Percentiles rank a stretch among this genome's conserved stretches.
Conservation (phyloP, 2,888 invertebrate species). For the Protophormia terraenovae region DNA sequence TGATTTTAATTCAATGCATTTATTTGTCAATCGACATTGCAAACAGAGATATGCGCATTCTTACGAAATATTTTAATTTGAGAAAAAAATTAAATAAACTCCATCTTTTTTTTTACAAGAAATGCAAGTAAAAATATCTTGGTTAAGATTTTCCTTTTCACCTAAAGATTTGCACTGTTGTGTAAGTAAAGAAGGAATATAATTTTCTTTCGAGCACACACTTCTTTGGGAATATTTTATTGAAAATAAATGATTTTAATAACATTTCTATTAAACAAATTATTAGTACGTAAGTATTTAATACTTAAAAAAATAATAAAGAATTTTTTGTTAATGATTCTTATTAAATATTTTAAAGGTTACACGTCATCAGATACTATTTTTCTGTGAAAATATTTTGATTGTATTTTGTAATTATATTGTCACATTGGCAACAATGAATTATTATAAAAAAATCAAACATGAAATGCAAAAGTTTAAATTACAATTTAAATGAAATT, state of each 20-base stretch:
- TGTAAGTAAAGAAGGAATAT: too few species aligned
- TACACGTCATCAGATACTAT: neutral
- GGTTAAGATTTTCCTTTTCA: too few species aligned
- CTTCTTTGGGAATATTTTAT: too few species aligned
- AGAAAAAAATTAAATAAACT: neutral
- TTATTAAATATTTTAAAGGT: neutral
- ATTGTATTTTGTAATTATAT: neutral
- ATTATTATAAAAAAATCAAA: constrained; percentile 23
- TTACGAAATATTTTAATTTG: neutral
- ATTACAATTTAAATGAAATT: constrained; percentile 51
- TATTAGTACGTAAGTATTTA: too few species aligned
- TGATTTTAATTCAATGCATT: constrained; percentile 46
- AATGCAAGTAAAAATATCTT: too few species aligned
- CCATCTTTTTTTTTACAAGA: neutral
- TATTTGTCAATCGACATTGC: constrained; percentile 50
- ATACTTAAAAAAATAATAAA: too few species aligned
- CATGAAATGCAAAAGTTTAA: constrained; percentile 58
- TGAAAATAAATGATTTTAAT: too few species aligned
- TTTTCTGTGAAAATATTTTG: neutral
- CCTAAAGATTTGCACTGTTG: too few species aligned
- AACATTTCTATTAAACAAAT: too few species aligned
- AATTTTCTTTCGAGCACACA: too few species aligned
- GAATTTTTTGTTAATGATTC: neutral
- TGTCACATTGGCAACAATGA: neutral
- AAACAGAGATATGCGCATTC: constrained; percentile 13